Percentiles rank a stretch among this genome's conserved stretches.
These are phyloP conservation scores for Helicolenus hilgendorfi DNA, from an alignment of 2,797 vertebrate species.

Conservation along the genomic window DNA sequence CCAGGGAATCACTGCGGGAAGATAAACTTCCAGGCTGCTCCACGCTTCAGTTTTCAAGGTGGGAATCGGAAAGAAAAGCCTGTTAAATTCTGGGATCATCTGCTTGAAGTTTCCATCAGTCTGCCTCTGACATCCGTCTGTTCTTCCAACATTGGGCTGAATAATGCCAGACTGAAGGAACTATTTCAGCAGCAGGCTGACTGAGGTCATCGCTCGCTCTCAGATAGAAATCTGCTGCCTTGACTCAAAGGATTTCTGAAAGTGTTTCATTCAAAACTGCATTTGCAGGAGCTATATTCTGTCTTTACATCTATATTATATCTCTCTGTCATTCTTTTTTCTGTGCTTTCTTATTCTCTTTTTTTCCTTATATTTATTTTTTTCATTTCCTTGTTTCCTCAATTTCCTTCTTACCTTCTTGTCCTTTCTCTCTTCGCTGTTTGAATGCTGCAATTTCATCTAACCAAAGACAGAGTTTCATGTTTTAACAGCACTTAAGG, in stretches of 20 bases:
- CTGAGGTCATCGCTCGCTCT: not conserved
- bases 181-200: not conserved
- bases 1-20: not conserved
- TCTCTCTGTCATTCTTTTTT: not conserved
- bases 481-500: not conserved
- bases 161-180: not conserved
- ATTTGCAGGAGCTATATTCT: not conserved
- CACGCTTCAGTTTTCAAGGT: not conserved
- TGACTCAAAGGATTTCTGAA: not conserved
- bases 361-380: not conserved
- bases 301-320: not conserved
- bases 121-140: not conserved
- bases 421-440: not conserved
- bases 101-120: slow-evolving; percentile 9
- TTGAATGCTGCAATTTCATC: not conserved
- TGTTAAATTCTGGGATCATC: slow-evolving; percentile 12
- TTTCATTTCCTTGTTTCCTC: not conserved
- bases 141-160: not conserved
- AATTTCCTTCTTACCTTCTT: not conserved
- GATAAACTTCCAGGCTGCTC: slow-evolving; percentile 4
- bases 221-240: not conserved
- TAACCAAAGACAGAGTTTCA: not conserved
- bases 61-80: slow-evolving; percentile 22
- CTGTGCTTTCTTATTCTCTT: not conserved
- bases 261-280: not conserved